Evolutionary conservation across 2,797 vertebrate species (phyloP).

Genomic region (Sibirionetta formosa): DNA sequence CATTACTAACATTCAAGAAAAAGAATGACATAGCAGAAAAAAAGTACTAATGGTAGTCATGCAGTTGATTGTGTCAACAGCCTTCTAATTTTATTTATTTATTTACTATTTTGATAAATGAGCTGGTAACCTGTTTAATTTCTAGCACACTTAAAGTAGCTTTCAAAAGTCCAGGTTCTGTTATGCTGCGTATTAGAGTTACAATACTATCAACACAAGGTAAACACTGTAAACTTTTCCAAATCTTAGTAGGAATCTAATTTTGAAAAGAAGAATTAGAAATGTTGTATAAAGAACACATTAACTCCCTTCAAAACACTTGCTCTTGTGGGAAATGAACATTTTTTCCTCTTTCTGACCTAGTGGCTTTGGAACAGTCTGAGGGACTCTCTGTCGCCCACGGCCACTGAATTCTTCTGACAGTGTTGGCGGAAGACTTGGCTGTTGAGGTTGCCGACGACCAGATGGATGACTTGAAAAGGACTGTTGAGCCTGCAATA

Average conservation of each 20-base stretch:
- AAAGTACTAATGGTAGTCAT: neutral
- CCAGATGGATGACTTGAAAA: accelerated
- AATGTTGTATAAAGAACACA: neutral
- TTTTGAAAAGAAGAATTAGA: neutral
- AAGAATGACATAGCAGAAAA: neutral
- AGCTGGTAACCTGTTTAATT: neutral
- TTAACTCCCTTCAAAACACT: neutral
- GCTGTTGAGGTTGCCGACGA: neutral
- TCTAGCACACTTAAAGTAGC: neutral
- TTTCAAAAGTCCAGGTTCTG: neutral
- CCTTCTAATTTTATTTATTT: neutral
- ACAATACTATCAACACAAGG: neutral
- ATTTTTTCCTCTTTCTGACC: conserved; percentile 74
- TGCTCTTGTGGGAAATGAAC: neutral
- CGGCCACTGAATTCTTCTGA: conserved; percentile 73
- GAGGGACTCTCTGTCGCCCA: conserved; percentile 81
- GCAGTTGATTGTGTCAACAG: neutral
- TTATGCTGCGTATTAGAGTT: neutral
- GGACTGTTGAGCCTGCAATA: conserved; percentile 30
- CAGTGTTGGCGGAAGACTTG: accelerated
- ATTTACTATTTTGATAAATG: neutral
- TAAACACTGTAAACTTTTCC: neutral
- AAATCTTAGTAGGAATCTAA: neutral
- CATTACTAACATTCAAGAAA: neutral
- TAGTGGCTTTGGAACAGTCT: conserved; percentile 64